A percentile compares a stretch with the other conserved stretches of the same genome.
phyloP scores from a whole-genome alignment of 2,888 invertebrate genomes.

The Sturmia bella region DNA sequence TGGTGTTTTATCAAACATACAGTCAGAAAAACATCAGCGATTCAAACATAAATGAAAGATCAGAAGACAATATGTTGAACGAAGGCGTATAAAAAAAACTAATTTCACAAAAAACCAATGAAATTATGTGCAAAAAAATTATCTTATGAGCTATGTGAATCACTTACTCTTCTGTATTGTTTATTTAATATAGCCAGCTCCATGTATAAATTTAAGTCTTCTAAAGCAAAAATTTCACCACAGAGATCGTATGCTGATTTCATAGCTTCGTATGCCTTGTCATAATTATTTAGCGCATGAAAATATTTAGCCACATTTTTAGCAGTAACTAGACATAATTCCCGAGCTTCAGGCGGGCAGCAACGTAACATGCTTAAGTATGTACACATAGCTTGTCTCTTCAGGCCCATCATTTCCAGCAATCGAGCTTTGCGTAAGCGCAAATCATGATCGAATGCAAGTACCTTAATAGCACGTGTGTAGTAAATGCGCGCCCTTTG shows the following conservation, averaged over 20 bases:
- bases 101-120: too few species aligned
- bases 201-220: constrained; percentile 91
- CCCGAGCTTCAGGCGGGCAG: constrained; percentile 84
- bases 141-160: too few species aligned
- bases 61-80: too few species aligned
- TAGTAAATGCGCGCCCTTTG: constrained; percentile 92
- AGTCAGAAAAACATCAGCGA: too few species aligned
- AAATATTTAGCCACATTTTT: constrained; percentile 88
- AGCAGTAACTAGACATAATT: constrained; percentile 87
- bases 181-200: constrained; percentile 89
- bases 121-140: too few species aligned
- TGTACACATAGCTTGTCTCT: constrained; percentile 86
- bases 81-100: too few species aligned
- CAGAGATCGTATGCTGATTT: constrained; percentile 89
- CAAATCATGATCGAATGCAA: constrained; percentile 84
- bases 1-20: too few species aligned
- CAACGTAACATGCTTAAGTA: constrained; percentile 88
- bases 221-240: constrained; percentile 86
- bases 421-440: constrained; percentile 89
- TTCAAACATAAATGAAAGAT: too few species aligned
- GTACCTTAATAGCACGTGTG: constrained; percentile 88
- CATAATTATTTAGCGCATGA: constrained; percentile 88
- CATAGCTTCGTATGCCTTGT: constrained; percentile 89
- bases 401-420: constrained; percentile 84
- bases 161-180: constrained; percentile 84